A percentile compares a stretch with the other conserved stretches of the same genome.
These are phyloP conservation scores for Napeogenes inachia DNA, from an alignment of 2,888 invertebrate genomes.

Conservation along the genomic window DNA sequence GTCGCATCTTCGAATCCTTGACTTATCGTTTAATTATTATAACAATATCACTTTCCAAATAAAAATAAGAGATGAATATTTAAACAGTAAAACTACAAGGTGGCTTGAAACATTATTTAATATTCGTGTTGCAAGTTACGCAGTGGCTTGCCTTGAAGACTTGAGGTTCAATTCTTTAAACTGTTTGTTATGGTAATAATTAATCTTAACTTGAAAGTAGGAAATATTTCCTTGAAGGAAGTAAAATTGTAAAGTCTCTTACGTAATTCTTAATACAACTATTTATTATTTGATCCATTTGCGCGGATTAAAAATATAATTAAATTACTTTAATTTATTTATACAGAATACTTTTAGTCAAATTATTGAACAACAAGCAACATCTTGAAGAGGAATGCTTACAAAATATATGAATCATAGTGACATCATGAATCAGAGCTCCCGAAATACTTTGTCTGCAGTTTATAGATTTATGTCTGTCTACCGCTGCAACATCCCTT, in stretches of 20 bases:
- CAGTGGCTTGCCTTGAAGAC: neutral
- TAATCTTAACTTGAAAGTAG: neutral
- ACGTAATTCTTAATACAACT: too few species aligned
- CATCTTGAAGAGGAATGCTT: neutral
- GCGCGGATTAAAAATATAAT: too few species aligned
- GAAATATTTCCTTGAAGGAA: neutral
- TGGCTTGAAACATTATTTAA: too few species aligned
- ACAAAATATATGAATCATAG: slow-evolving; percentile 2
- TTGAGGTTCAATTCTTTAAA: neutral
- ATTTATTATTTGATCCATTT: too few species aligned
- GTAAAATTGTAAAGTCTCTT: neutral
- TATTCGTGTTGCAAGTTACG: too few species aligned
- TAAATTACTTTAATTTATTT: too few species aligned
- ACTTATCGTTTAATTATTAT: too few species aligned
- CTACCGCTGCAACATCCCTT: slow-evolving; percentile 5
- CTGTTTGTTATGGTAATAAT: neutral
- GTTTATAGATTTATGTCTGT: slow-evolving; percentile 1
- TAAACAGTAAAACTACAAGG: too few species aligned
- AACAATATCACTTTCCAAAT: too few species aligned
- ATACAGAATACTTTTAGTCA: too few species aligned
- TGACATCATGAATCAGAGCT: slow-evolving; percentile 40
- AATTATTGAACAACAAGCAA: neutral
- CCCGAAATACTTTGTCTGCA: slow-evolving; percentile 48
- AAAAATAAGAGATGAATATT: too few species aligned
- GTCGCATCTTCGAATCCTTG: too few species aligned